Conservation (phyloP, 2,113 vertebrate genomes). For the Lophura nycthemera region DNA sequence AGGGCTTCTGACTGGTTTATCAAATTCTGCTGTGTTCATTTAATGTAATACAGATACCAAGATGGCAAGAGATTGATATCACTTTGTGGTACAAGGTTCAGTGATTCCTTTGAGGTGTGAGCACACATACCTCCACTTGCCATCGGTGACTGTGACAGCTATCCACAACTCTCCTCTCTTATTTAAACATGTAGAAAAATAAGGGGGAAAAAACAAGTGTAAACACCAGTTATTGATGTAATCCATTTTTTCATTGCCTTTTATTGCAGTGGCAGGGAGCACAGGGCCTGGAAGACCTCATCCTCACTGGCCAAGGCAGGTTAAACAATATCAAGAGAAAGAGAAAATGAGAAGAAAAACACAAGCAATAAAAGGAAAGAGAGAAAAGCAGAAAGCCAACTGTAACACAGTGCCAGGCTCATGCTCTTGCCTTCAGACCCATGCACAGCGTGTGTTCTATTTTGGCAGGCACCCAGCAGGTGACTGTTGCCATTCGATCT, state of each 20-base stretch:
- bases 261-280: background rate
- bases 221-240: background rate
- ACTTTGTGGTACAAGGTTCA: accelerated
- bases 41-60: background rate
- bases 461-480: background rate
- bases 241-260: background rate
- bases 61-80: background rate
- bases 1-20: background rate
- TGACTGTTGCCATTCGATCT: background rate
- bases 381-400: background rate
- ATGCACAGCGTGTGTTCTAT: background rate
- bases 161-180: background rate
- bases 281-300: background rate
- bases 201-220: background rate
- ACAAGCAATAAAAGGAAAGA: background rate
- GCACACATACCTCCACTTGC: background rate
- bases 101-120: background rate
- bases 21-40: background rate
- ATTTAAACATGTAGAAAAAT: background rate
- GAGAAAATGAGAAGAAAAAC: background rate
- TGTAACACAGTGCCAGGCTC: background rate
- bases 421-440: background rate
- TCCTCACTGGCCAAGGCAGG: background rate
- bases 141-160: accelerated
- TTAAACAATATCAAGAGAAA: background rate